Percentiles rank a stretch among this genome's conserved stretches.
Conservation (phyloP, 2,888 invertebrate species). For the Pilophorus perplexus region DNA sequence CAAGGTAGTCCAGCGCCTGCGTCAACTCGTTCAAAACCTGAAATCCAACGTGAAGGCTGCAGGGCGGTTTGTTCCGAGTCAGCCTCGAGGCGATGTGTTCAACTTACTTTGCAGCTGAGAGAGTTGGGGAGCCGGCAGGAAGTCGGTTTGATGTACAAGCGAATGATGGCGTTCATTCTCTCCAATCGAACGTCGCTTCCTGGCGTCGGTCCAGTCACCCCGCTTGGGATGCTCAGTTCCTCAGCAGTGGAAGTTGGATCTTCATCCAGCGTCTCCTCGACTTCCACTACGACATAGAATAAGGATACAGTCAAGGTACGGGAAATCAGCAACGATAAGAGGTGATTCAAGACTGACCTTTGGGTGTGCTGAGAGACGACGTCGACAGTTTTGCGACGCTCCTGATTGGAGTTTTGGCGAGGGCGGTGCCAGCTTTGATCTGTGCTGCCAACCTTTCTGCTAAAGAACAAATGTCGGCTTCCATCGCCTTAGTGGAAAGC, state of each 20-base stretch:
- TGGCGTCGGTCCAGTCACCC: constrained; percentile 21
- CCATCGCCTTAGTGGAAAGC: background rate
- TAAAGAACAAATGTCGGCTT: constrained; percentile 4
- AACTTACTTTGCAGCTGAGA: constrained; percentile 61
- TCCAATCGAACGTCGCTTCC: constrained; percentile 38
- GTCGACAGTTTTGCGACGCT: background rate
- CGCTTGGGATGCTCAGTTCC: constrained; percentile 5
- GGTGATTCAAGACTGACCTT: too few relatives aligned
- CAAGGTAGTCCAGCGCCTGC: constrained; percentile 60
- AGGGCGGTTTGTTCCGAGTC: background rate
- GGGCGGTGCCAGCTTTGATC: background rate
- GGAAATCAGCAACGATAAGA: too few relatives aligned
- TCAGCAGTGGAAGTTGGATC: too few relatives aligned
- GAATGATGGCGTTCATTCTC: constrained; percentile 49
- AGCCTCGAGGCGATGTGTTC: too few relatives aligned
- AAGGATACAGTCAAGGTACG: too few relatives aligned
- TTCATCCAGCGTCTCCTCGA: too few relatives aligned
- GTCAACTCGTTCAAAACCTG: constrained; percentile 67
- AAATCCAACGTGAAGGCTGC: background rate
- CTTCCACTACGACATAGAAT: background rate
- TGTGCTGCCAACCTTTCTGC: constrained; percentile 3
- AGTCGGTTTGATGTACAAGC: constrained; percentile 60
- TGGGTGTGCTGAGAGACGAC: too few relatives aligned
- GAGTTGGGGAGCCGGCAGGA: constrained; percentile 62
- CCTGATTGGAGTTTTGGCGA: too few relatives aligned